phyloP scores from a whole-genome alignment of 2,113 vertebrate genomes.

The Plestiodon gilberti region DNA sequence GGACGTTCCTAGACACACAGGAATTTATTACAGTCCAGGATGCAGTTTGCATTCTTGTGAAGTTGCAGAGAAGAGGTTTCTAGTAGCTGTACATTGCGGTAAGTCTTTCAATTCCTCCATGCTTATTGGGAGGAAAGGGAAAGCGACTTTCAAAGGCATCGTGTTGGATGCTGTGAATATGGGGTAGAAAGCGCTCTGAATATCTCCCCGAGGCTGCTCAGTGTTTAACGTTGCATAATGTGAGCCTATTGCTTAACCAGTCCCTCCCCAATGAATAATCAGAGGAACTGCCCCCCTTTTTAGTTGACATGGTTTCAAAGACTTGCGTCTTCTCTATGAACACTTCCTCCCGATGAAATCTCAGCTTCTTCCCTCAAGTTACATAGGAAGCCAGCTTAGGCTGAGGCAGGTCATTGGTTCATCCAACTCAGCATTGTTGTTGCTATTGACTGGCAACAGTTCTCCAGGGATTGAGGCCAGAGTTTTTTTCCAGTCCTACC shows the following conservation, averaged over 20 bases:
- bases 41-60: not conserved
- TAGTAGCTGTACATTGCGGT: not conserved
- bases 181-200: not conserved
- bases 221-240: not conserved
- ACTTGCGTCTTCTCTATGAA: too few species aligned
- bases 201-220: not conserved
- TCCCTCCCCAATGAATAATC: not conserved
- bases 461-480: too few species aligned
- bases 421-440: too few species aligned
- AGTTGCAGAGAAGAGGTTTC: not conserved
- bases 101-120: not conserved
- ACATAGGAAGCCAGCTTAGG: too few species aligned
- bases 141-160: not conserved
- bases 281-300: too few species aligned
- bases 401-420: too few species aligned
- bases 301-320: too few species aligned
- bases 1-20: too few species aligned
- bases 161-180: not conserved
- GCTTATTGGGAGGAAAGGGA: not conserved
- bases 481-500: too few species aligned
- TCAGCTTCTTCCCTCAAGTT: too few species aligned
- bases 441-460: too few species aligned
- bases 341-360: too few species aligned
- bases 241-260: not conserved
- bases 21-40: not conserved